Percentiles rank a stretch among this genome's conserved stretches.
phyloP scores from a whole-genome alignment of 2,797 vertebrate species.

The Chaenodraco wilsoni region DNA sequence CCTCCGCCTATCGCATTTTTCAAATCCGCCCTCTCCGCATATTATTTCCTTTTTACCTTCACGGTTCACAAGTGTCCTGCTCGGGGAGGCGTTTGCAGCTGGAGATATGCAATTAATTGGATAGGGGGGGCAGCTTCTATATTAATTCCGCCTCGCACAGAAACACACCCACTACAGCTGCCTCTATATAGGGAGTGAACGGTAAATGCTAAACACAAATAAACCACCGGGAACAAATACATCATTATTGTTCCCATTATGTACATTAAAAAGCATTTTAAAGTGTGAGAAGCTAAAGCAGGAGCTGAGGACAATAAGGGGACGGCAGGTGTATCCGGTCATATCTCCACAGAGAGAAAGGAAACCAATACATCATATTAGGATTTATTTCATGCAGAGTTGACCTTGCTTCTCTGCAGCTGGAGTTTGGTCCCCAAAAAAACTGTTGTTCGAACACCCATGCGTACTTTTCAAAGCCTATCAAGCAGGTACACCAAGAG shows the following conservation, averaged over 20 bases:
- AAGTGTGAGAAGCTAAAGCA: conserved; percentile 15
- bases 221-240: background rate
- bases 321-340: conserved; percentile 16
- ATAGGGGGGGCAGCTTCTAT: conserved; percentile 44
- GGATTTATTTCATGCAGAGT: conserved; percentile 4
- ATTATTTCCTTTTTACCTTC: conserved; percentile 58
- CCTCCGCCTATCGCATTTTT: conserved; percentile 25
- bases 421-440: conserved; percentile 15
- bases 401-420: conserved; percentile 24
- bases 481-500: conserved; percentile 23
- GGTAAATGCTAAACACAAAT: conserved; percentile 22
- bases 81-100: conserved; percentile 61
- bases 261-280: conserved; percentile 14
- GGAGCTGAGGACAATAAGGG: conserved; percentile 7
- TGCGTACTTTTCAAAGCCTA: conserved; percentile 28
- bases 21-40: conserved; percentile 2
- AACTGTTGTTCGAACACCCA: conserved; percentile 21
- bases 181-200: conserved; percentile 24
- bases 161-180: conserved; percentile 55
- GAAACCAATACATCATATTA: conserved; percentile 31
- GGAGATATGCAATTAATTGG: conserved; percentile 72
- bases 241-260: background rate
- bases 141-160: conserved; percentile 44
- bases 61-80: conserved; percentile 69
- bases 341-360: conserved; percentile 23